phyloP scores from a whole-genome alignment of 1,140 invertebrate genomes.

The Hypsibius dujardini region DNA sequence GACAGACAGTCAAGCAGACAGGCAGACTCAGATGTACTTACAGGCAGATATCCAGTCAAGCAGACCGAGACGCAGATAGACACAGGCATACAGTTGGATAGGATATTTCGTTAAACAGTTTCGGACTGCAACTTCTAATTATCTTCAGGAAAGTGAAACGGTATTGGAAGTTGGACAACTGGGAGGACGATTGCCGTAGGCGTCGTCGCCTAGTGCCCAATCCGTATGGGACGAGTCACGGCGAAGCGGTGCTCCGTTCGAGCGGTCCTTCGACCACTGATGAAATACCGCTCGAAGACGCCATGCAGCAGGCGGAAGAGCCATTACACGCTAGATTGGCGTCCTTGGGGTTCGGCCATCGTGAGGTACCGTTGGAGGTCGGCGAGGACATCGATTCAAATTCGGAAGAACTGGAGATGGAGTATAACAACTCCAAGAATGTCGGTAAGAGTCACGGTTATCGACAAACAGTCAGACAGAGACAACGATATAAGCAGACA shows the following conservation, averaged over 20 bases:
- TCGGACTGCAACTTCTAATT: too few species aligned
- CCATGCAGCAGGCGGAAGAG: slow-evolving; percentile 25
- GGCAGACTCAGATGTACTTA: too few species aligned
- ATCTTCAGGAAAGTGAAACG: slow-evolving; percentile 41
- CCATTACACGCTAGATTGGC: slow-evolving; percentile 22
- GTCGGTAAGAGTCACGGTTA: background rate
- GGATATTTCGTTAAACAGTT: too few species aligned
- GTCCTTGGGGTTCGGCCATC: slow-evolving; percentile 3
- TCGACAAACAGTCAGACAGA: too few species aligned
- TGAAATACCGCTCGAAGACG: slow-evolving; percentile 15
- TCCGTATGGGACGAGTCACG: slow-evolving; percentile 72
- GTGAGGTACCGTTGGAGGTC: slow-evolving; percentile 25
- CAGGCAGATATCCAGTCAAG: too few species aligned
- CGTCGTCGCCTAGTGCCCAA: slow-evolving; percentile 86
- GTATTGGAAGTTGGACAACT: slow-evolving; percentile 91
- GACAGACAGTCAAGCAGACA: too few species aligned
- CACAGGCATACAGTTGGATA: too few species aligned
- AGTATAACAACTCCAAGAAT: slow-evolving; percentile 15
- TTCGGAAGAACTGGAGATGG: slow-evolving; percentile 22
- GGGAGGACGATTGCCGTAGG: slow-evolving; percentile 94
- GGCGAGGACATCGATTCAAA: slow-evolving; percentile 21
- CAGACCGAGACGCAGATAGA: too few species aligned
- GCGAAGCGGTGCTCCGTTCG: slow-evolving; percentile 72
- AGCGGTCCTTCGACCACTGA: slow-evolving; percentile 55
- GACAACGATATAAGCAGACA: too few species aligned